Evolutionary conservation across 2,888 invertebrate species (phyloP), one percentile per base, ranked within the genome.

Genomic region (Thereva nobilitata): DNA sequence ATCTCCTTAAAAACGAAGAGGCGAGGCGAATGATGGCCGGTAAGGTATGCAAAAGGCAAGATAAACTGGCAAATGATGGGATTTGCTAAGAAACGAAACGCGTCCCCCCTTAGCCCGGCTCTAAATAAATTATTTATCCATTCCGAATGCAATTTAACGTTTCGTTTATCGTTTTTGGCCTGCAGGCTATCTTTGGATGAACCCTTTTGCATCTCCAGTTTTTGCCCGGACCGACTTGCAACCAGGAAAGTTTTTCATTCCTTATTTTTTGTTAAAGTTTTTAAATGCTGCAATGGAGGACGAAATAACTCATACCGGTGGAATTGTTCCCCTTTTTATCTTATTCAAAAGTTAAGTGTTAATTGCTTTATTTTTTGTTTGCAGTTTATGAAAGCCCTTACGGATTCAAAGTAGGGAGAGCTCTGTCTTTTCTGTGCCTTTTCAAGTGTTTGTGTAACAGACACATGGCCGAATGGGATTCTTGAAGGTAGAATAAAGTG

Each of bases 111-210:
- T 61, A 47, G 53, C 42, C 66, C 64, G 42, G 67, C 67, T 69
- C 70, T 70, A 71, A 72, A 72, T 72, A 72, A 72, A 70, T 72
- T 72, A 72, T 72, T 72, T 72, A 72, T 71, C 67, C 67, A 70
- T 70, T 71, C 68, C 69, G 70, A 70, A 71, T 69, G 66, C 61
- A 71, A 72, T 70, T 69, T 71, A 71, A 68, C 52, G 67, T 57
- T 64, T 67, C 53, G 54, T 54, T 55, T 68, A 41, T 49, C 61
- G 59, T 61, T 44, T 12, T 40, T n/a, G 37, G 42, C 44, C 45
- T 53, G 37, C 53, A 38, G 53, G 38, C 37, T 41, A n/a, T 34
- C 41, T 35, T 47, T 52, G 10, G 6, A 41, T 54, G 7, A 45
- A 37, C 42, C 34, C 37, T 37, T 38, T 9, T n/a, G 10, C 12